phyloP scores from a whole-genome alignment of 1,140 invertebrate species.

The Tetramorium parvispinum region DNA sequence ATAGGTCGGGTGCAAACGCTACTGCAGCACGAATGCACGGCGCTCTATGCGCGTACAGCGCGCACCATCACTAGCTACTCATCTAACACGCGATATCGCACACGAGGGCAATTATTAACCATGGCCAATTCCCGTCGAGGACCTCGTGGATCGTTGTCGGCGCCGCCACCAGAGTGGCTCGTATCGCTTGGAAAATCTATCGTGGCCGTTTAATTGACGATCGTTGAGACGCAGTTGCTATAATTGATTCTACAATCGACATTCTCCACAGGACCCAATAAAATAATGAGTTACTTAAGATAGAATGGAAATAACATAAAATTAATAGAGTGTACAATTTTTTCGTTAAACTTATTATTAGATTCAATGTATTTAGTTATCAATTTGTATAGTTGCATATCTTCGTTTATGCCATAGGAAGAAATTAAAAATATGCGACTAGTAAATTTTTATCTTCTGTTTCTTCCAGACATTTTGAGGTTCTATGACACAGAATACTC shows the following conservation, averaged over 20 bases:
- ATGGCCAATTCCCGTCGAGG: conserved; percentile 29
- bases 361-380: background rate
- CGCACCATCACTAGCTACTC: background rate
- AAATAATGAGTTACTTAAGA: background rate
- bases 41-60: conserved; percentile 25
- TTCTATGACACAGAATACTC: background rate
- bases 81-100: conserved; percentile 41
- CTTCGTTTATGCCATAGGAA: background rate
- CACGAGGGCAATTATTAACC: conserved; percentile 58
- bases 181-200: conserved; percentile 46
- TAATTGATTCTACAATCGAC: background rate
- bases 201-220: conserved; percentile 36
- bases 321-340: conserved; percentile 1
- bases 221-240: conserved; percentile 3
- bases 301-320: background rate
- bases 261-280: background rate
- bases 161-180: conserved; percentile 17
- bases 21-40: conserved; percentile 26
- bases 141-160: conserved; percentile 29
- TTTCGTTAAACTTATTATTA: background rate
- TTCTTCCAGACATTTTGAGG: background rate
- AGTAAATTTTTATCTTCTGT: background rate
- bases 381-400: background rate
- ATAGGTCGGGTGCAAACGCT: conserved; percentile 79
- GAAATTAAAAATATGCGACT: background rate